Conservation (phyloP, 2,888 invertebrate genomes). For the Oligia strigilis region DNA sequence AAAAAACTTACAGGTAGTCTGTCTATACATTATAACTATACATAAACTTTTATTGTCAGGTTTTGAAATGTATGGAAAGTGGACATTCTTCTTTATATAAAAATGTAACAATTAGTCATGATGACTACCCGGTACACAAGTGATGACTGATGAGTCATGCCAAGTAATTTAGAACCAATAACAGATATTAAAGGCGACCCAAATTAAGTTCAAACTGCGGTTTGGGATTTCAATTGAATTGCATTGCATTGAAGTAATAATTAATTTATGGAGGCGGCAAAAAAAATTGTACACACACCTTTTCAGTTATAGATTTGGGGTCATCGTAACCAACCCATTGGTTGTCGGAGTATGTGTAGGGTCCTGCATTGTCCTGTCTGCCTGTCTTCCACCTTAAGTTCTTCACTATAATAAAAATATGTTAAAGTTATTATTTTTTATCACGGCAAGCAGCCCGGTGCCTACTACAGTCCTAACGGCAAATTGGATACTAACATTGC, state of each 20-base stretch:
- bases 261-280: background rate
- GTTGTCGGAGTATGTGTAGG: conserved; percentile 94
- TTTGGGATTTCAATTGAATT: conserved; percentile 34
- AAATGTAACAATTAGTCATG: conserved; percentile 13
- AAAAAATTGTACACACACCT: conserved; percentile 80
- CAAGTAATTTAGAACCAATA: conserved; percentile 36
- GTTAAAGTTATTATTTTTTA: background rate
- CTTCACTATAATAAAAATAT: conserved; percentile 84
- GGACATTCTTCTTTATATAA: background rate
- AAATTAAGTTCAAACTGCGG: conserved; percentile 46
- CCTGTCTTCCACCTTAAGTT: conserved; percentile 93
- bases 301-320: conserved; percentile 93
- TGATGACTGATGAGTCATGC: conserved; percentile 46
- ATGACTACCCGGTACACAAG: background rate
- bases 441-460: background rate
- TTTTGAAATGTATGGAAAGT: too few species aligned
- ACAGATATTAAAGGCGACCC: conserved; percentile 26
- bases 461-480: background rate
- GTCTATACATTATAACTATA: too few species aligned
- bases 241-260: conserved; percentile 12
- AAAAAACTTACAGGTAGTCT: too few species aligned
- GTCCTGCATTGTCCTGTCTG: conserved; percentile 92
- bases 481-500: background rate
- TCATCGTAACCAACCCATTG: conserved; percentile 98
- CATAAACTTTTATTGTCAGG: too few species aligned